These are phyloP conservation scores for Drosophila pseudotalamancana DNA, from an alignment of 2,888 invertebrate genomes.

Conservation along the genomic window DNA sequence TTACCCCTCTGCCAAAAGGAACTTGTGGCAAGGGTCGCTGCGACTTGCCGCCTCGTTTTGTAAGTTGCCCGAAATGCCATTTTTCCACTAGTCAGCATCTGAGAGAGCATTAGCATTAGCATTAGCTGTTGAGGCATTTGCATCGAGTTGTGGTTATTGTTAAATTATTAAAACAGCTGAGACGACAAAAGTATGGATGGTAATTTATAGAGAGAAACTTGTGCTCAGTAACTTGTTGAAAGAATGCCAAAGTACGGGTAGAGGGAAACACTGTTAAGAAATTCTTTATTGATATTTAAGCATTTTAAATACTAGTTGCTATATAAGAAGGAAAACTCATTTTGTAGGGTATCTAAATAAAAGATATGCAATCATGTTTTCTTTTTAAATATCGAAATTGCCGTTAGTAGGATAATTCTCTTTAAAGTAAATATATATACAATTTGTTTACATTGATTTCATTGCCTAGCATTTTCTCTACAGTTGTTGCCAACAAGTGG, in stretches of 20 bases:
- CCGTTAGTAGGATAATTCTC: no score
- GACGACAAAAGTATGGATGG: constrained; percentile 13
- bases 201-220: constrained; percentile 6
- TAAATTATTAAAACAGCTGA: constrained; percentile 52
- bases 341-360: no score
- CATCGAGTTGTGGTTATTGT: constrained; percentile 39
- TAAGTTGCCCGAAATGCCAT: constrained; percentile 18
- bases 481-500: not conserved
- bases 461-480: no score
- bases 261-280: no score
- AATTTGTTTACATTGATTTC: no score
- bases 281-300: no score
- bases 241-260: not conserved
- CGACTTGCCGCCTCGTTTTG: constrained; percentile 4
- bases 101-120: constrained; percentile 37
- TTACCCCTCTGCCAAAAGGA: constrained; percentile 4
- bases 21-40: constrained; percentile 16
- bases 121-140: constrained; percentile 29
- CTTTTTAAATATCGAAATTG: no score
- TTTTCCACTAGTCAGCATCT: constrained; percentile 36
- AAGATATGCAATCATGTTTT: no score
- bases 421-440: no score
- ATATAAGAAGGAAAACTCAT: not conserved
- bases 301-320: not conserved
- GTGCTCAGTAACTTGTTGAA: not conserved